Evolutionary conservation across 1,140 invertebrate genomes (phyloP).

Genomic region (Capitella teleta): DNA sequence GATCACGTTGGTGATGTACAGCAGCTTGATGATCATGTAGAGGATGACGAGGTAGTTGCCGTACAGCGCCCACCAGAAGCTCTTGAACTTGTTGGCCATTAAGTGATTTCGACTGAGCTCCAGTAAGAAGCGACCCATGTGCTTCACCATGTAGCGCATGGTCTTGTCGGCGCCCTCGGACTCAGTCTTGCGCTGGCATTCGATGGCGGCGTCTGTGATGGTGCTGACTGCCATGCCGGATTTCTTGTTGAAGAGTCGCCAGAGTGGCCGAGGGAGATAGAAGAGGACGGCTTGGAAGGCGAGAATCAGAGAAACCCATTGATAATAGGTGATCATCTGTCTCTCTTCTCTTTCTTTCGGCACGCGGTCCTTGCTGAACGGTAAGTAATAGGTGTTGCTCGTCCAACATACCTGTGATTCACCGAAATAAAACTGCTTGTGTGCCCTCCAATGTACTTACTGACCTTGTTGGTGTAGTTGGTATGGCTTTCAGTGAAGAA

Average conservation of each 20-base stretch:
- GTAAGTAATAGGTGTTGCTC: slow-evolving; percentile 44
- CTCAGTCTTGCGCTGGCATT: slow-evolving; percentile 3
- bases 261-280: slow-evolving; percentile 67
- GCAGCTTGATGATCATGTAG: slow-evolving; percentile 45
- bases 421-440: too few species aligned
- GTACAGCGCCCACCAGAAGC: slow-evolving; percentile 14
- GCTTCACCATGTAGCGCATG: slow-evolving; percentile 36
- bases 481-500: slow-evolving; percentile 21
- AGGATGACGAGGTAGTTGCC: slow-evolving; percentile 44
- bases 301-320: slow-evolving; percentile 86
- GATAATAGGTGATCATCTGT: slow-evolving; percentile 67
- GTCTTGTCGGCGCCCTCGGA: slow-evolving; percentile 31
- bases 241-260: slow-evolving; percentile 38
- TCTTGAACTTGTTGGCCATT: slow-evolving; percentile 17
- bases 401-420: slow-evolving; percentile 42
- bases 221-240: slow-evolving; percentile 23
- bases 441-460: too few species aligned
- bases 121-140: slow-evolving; percentile 37
- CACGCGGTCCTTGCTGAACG: slow-evolving; percentile 40
- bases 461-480: slow-evolving; percentile 13
- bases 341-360: slow-evolving; percentile 18
- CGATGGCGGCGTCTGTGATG: slow-evolving; percentile 9
- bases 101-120: slow-evolving; percentile 17
- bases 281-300: slow-evolving; percentile 82
- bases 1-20: slow-evolving; percentile 47